A percentile compares a stretch with the other conserved stretches of the same genome.
Evolutionary conservation across 2,113 vertebrate species (phyloP).

Genomic region (Rhineura floridana): DNA sequence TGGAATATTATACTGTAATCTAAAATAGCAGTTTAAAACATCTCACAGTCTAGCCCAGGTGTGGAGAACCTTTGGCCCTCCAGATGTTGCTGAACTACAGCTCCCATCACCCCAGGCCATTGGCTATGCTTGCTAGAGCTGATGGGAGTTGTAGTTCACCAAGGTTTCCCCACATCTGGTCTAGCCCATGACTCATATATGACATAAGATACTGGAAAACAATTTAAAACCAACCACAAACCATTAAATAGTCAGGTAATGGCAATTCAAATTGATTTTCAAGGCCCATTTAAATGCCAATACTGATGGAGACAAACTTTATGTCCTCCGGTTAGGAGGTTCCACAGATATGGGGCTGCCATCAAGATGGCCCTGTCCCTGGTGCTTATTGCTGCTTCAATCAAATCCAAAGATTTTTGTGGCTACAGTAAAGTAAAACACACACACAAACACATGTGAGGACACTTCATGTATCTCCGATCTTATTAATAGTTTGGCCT

Average conservation of each 20-base stretch:
- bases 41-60: background rate
- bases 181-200: background rate
- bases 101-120: too few relatives aligned
- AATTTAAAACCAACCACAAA: background rate
- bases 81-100: too few relatives aligned
- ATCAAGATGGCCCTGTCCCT: background rate
- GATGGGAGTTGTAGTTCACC: too few relatives aligned
- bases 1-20: background rate
- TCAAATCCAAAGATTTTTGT: background rate
- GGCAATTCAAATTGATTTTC: too few relatives aligned
- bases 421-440: background rate
- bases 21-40: background rate
- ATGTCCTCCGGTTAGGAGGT: background rate
- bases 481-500: background rate
- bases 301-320: background rate
- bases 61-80: too few relatives aligned
- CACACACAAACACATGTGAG: background rate
- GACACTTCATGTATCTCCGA: background rate
- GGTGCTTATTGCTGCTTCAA: background rate
- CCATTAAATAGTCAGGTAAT: background rate
- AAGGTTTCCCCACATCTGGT: too few relatives aligned
- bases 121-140: too few relatives aligned
- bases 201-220: too few relatives aligned
- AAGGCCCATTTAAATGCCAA: background rate
- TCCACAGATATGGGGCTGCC: background rate